Evolutionary conservation across 2,888 invertebrate genomes (phyloP).

Genomic region (Cephus pygmeus): DNA sequence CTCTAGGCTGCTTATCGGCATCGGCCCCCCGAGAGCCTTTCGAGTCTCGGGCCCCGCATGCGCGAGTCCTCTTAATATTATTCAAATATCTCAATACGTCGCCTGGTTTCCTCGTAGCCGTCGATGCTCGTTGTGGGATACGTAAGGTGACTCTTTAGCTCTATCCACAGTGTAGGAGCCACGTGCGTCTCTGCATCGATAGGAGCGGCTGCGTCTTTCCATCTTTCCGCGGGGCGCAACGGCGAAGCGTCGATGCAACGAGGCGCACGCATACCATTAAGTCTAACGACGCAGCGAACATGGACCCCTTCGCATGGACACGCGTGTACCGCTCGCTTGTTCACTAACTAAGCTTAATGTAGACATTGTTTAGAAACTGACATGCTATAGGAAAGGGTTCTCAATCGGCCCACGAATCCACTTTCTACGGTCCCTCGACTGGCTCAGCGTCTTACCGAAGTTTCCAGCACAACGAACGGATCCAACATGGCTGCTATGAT

Average conservation of each 20-base stretch:
- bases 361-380: conserved; percentile 40
- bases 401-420: conserved; percentile 21
- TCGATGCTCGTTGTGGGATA: conserved; percentile 16
- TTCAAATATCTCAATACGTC: conserved; percentile 48
- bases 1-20: conserved; percentile 17
- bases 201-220: conserved; percentile 29
- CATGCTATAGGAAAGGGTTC: conserved; percentile 23
- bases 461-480: no score
- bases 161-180: neutral
- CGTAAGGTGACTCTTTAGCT: neutral
- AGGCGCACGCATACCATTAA: conserved; percentile 19
- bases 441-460: no score
- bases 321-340: conserved; percentile 17
- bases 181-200: conserved; percentile 49
- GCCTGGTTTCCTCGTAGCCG: conserved; percentile 9
- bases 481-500: no score
- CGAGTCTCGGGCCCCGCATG: neutral
- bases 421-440: no score
- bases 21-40: conserved; percentile 6
- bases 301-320: conserved; percentile 10
- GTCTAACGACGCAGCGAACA: conserved; percentile 20
- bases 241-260: neutral
- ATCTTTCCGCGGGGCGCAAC: neutral
- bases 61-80: conserved; percentile 38
- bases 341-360: conserved; percentile 34